Evolutionary conservation across 1,140 invertebrate species (phyloP).

Genomic region (Xylocopa sonorina): DNA sequence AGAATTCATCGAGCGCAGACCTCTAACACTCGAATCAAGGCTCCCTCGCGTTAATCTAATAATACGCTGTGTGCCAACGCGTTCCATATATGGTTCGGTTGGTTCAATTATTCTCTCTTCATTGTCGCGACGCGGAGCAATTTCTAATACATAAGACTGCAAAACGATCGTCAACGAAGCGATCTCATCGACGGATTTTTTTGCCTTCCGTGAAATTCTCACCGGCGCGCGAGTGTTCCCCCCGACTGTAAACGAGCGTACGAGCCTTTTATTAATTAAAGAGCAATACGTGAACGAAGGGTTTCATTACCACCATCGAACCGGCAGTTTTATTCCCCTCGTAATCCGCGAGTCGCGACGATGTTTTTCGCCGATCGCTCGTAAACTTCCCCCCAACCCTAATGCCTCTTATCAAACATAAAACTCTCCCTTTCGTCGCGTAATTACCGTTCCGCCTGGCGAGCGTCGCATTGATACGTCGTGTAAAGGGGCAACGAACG

Average conservation of each 20-base stretch:
- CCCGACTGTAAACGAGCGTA: neutral
- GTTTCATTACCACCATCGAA: conserved; percentile 16
- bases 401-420: conserved; percentile 27
- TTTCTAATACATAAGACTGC: conserved; percentile 33
- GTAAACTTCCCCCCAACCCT: neutral
- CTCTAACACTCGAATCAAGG: neutral
- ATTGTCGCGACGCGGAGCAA: conserved; percentile 6
- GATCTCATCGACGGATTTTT: neutral
- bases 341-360: neutral
- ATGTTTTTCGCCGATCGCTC: neutral
- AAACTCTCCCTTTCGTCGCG: conserved; percentile 27
- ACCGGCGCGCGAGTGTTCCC: neutral
- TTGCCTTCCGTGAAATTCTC: neutral
- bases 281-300: neutral
- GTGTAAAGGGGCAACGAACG: conserved; percentile 11
- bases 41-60: conserved; percentile 11
- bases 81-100: conserved; percentile 2
- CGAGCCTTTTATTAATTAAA: conserved; percentile 24
- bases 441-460: conserved; percentile 51
- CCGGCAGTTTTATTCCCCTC: conserved; percentile 1
- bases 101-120: neutral
- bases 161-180: conserved; percentile 34
- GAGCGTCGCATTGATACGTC: conserved; percentile 34
- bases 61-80: neutral
- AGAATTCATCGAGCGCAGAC: neutral